phyloP scores from a whole-genome alignment of 2,113 vertebrate species.

The Mustela nigripes region DNA sequence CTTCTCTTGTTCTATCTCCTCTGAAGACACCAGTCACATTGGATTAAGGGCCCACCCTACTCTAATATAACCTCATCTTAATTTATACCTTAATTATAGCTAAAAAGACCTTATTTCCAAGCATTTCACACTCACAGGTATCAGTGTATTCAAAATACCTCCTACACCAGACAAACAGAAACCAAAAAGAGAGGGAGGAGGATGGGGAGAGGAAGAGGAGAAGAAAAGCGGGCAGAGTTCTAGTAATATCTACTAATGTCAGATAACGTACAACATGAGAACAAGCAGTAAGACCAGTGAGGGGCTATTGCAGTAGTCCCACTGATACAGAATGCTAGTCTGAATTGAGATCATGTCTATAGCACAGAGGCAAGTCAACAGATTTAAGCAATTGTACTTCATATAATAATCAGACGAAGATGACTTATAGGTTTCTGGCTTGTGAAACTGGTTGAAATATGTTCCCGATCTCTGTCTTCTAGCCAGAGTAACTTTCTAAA shows the following conservation, averaged over 20 bases:
- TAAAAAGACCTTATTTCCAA: conserved; percentile 38
- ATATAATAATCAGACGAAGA: neutral
- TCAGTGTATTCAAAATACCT: neutral
- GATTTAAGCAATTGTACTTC: neutral
- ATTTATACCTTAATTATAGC: neutral
- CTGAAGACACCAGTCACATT: neutral
- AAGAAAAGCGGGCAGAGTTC: neutral
- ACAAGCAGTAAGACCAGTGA: neutral
- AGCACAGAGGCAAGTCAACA: neutral
- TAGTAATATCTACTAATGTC: neutral
- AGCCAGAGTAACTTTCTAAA: conserved; percentile 47
- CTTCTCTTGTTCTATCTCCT: neutral
- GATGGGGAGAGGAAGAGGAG: too few species aligned
- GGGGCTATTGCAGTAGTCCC: neutral
- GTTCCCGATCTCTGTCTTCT: neutral
- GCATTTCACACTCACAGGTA: neutral
- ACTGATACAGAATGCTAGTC: neutral
- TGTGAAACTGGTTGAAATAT: neutral
- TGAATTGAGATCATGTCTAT: neutral
- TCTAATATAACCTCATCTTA: neutral
- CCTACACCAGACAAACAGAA: neutral
- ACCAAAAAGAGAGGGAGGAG: neutral
- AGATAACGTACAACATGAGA: neutral
- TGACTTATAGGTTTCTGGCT: neutral
- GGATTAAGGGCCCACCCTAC: neutral